phyloP scores from a whole-genome alignment of 2,113 vertebrate species.

The Scomber scombrus region DNA sequence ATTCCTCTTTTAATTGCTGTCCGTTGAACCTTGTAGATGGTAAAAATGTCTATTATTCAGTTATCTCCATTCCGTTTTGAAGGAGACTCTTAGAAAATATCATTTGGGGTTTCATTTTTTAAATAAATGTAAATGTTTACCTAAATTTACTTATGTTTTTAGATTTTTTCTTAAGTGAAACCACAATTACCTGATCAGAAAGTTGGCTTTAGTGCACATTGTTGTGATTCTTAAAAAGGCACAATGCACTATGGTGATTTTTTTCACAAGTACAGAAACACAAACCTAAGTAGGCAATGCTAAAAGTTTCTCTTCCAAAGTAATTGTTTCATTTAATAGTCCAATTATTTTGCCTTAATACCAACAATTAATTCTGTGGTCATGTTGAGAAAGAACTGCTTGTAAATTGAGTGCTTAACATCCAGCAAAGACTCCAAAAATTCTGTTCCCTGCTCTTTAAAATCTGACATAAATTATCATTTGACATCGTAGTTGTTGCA shows the following conservation, averaged over 20 bases:
- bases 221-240: background rate
- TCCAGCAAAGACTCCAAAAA: background rate
- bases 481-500: conserved; percentile 36
- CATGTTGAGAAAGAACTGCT: too few species aligned
- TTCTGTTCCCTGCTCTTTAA: background rate
- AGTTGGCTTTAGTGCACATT: background rate
- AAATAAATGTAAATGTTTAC: conserved; percentile 48
- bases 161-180: background rate
- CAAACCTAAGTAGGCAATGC: background rate
- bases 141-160: conserved; percentile 15
- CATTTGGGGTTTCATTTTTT: conserved; percentile 15
- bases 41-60: background rate
- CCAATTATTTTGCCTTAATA: conserved; percentile 56
- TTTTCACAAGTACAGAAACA: background rate
- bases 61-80: conserved; percentile 4
- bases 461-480: background rate
- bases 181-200: background rate
- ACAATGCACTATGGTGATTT: background rate
- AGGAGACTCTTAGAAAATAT: background rate
- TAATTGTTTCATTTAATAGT: conserved; percentile 12
- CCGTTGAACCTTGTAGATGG: background rate
- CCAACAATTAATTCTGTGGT: too few species aligned
- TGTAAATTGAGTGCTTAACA: background rate
- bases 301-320: background rate
- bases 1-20: conserved; percentile 8